phyloP scores from a whole-genome alignment of 1,140 invertebrate genomes.

The Planococcus citri region DNA sequence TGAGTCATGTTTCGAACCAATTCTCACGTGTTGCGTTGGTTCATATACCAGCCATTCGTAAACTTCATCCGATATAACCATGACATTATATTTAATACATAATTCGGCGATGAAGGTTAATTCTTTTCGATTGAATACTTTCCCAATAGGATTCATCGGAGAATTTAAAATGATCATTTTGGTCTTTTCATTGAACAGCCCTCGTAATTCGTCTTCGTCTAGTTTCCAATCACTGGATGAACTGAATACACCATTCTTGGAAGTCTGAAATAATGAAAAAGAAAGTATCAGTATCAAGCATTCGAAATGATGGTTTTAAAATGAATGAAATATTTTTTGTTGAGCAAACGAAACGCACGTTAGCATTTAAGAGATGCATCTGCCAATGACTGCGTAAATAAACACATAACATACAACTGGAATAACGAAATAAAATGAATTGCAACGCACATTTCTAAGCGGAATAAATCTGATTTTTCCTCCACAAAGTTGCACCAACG shows the following conservation, averaged over 20 bases:
- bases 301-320: too few relatives aligned
- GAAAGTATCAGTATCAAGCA: too few relatives aligned
- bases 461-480: slow-evolving; percentile 79
- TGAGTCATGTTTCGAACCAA: slow-evolving; percentile 37
- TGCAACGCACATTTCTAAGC: slow-evolving; percentile 48
- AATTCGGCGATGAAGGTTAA: slow-evolving; percentile 66
- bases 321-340: too few relatives aligned
- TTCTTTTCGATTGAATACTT: slow-evolving; percentile 64
- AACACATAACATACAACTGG: not conserved
- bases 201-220: slow-evolving; percentile 69
- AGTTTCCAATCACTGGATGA: slow-evolving; percentile 66
- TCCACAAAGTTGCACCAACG: slow-evolving; percentile 79
- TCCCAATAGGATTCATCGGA: slow-evolving; percentile 89
- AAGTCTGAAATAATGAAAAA: not conserved
- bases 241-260: not conserved
- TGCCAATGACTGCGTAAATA: too few relatives aligned
- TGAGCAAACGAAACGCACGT: too few relatives aligned
- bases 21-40: slow-evolving; percentile 73
- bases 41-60: slow-evolving; percentile 95
- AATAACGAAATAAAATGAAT: not conserved
- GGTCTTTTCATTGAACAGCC: slow-evolving; percentile 74
- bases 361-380: too few relatives aligned
- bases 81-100: slow-evolving; percentile 80
- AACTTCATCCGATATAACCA: slow-evolving; percentile 91
- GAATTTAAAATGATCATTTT: slow-evolving; percentile 94